Conservation (phyloP, 2,797 vertebrate genomes). For the Toxotes lorentzi region DNA sequence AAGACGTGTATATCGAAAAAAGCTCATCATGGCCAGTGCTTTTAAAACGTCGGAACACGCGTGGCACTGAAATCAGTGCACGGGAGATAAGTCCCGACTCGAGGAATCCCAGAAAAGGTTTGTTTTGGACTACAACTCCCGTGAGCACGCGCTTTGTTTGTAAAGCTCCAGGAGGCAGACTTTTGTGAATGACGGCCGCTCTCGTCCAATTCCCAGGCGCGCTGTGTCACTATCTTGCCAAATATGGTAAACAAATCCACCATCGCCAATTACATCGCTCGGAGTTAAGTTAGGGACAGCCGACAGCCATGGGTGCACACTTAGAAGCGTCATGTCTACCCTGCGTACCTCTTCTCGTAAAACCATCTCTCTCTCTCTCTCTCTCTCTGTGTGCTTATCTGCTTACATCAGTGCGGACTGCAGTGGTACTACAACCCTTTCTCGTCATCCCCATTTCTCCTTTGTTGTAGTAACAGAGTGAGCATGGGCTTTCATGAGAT, state of each 20-base stretch:
- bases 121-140: slow-evolving; percentile 90
- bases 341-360: slow-evolving; percentile 13
- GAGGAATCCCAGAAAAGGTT: slow-evolving; percentile 39
- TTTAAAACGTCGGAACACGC: accelerated
- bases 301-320: slow-evolving; percentile 30
- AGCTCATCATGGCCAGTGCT: accelerated
- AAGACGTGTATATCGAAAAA: accelerated
- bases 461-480: slow-evolving; percentile 7
- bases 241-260: slow-evolving; percentile 94
- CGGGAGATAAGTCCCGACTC: background rate
- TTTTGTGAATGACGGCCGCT: slow-evolving; percentile 86
- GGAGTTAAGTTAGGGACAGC: slow-evolving; percentile 70
- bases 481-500: background rate
- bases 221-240: slow-evolving; percentile 89
- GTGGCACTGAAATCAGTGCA: accelerated
- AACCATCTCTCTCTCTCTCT: background rate
- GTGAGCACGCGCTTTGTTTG: slow-evolving; percentile 89
- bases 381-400: background rate
- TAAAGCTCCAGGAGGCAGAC: slow-evolving; percentile 74
- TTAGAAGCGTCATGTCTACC: slow-evolving; percentile 36
- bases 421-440: slow-evolving; percentile 3
- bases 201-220: slow-evolving; percentile 84
- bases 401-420: slow-evolving; percentile 33
- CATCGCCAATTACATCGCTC: slow-evolving; percentile 84
- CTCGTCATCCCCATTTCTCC: background rate